Conservation (phyloP, 2,113 vertebrate genomes). For the Promerops cafer region DNA sequence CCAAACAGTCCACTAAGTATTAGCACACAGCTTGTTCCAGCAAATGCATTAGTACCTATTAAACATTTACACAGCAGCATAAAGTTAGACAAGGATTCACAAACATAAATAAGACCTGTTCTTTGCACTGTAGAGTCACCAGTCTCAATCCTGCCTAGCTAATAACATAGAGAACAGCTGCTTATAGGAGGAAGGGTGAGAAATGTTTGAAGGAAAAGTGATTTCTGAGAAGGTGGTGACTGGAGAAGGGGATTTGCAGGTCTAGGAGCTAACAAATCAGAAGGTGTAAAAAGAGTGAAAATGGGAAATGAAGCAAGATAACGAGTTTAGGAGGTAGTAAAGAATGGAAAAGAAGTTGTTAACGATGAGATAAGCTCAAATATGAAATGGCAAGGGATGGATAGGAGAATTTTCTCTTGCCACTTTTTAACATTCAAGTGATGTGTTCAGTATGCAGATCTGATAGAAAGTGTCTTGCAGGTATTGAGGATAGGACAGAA, state of each 20-base stretch:
- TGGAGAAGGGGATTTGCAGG: not conserved
- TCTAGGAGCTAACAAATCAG: not conserved
- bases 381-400: not conserved
- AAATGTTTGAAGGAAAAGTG: not conserved
- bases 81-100: not conserved
- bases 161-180: not conserved
- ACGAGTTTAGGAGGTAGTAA: not conserved
- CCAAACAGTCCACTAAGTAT: not conserved
- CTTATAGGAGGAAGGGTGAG: not conserved
- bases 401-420: not conserved
- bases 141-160: not conserved
- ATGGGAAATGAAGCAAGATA: not conserved
- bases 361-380: not conserved
- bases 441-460: not conserved
- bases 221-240: not conserved
- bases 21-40: constrained; percentile 12
- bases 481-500: not conserved
- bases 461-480: not conserved
- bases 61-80: constrained; percentile 51
- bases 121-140: not conserved
- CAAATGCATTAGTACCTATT: constrained; percentile 57
- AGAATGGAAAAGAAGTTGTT: not conserved
- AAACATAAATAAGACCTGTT: constrained; percentile 23
- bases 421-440: not conserved
- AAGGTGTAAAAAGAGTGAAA: not conserved